Conservation (phyloP, 2,888 invertebrate genomes). For the Melipona bicolor region DNA sequence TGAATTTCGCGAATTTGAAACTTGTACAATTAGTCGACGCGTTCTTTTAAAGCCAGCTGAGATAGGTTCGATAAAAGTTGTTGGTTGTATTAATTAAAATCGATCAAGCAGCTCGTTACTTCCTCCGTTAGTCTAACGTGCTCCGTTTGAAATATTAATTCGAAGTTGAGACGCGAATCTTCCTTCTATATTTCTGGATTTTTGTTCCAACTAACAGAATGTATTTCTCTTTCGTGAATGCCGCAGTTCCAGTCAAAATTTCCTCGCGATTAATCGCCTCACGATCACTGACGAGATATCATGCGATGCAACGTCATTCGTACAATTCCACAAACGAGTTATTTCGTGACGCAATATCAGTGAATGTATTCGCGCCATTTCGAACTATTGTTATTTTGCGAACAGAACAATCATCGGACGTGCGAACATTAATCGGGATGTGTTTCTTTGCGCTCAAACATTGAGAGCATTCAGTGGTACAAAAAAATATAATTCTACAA, state of each 20-base stretch:
- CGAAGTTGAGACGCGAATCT: too few species aligned
- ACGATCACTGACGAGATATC: too few species aligned
- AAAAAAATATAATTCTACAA: too few species aligned
- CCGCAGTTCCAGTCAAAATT: background rate
- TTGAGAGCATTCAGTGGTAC: too few species aligned
- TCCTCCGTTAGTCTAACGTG: background rate
- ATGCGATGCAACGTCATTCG: too few species aligned
- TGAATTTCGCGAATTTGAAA: background rate
- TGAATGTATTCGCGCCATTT: too few species aligned
- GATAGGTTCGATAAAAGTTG: background rate
- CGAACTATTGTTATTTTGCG: too few species aligned
- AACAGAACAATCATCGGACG: too few species aligned
- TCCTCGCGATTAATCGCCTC: background rate
- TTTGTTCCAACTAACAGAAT: background rate
- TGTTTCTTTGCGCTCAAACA: too few species aligned
- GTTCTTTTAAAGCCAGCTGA: background rate
- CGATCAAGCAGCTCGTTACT: background rate
- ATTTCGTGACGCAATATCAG: too few species aligned
- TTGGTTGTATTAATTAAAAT: conserved; percentile 9
- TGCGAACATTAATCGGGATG: too few species aligned
- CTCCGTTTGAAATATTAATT: background rate
- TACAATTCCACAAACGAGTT: too few species aligned
- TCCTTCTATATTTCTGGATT: background rate
- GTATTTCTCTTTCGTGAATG: background rate
- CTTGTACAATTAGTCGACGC: background rate